These are phyloP conservation scores for Saguinus midas DNA, from an alignment of 2,113 vertebrate genomes.

Conservation along the genomic window DNA sequence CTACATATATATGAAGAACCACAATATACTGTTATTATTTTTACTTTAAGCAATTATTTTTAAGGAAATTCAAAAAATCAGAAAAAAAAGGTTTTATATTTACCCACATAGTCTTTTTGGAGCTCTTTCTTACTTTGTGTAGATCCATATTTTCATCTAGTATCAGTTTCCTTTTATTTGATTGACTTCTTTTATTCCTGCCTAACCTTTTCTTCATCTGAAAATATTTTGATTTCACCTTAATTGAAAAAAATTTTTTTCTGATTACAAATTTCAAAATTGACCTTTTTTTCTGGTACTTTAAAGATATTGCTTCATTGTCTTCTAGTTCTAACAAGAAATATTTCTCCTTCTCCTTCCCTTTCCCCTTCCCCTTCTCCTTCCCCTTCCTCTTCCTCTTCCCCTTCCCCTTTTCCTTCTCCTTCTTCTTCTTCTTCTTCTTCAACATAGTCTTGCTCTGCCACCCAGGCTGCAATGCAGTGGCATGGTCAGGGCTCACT, in stretches of 20 bases:
- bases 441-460: too few species aligned
- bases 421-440: too few species aligned
- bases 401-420: not conserved
- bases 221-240: not conserved
- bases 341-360: not conserved
- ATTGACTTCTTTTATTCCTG: not conserved
- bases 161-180: not conserved
- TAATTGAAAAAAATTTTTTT: not conserved
- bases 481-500: too few species aligned
- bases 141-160: not conserved
- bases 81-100: not conserved
- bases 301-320: not conserved
- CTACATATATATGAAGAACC: not conserved
- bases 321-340: not conserved
- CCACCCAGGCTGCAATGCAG: too few species aligned
- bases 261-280: not conserved
- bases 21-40: not conserved
- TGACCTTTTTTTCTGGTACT: not conserved
- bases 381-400: rapidly evolving
- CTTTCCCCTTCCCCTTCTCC: not conserved
- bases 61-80: not conserved
- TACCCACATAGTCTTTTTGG: not conserved
- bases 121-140: not conserved
- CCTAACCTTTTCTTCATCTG: not conserved
- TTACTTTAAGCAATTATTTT: not conserved